phyloP scores from a whole-genome alignment of 2,113 vertebrate genomes.

The Cyanoliseus patagonus region DNA sequence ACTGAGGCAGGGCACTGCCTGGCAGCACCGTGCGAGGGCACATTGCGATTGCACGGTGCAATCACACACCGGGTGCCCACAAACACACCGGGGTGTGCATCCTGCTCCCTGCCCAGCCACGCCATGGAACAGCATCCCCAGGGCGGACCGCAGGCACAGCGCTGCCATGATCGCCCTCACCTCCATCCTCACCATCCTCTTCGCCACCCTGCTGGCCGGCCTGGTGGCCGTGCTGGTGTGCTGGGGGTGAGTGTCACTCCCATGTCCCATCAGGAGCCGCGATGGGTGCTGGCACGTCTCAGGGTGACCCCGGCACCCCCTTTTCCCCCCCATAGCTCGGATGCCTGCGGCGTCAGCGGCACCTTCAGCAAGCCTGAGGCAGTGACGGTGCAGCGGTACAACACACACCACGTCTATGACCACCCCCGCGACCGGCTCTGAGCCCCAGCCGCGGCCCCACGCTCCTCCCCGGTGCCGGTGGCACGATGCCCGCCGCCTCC shows the following conservation, averaged over 20 bases:
- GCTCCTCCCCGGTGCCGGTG: neutral
- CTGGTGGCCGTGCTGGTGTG: constrained; percentile 27
- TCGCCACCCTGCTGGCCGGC: constrained; percentile 52
- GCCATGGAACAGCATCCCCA: neutral
- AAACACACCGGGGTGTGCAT: accelerated
- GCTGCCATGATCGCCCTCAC: constrained; percentile 62
- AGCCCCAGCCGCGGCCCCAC: accelerated
- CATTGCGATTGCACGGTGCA: accelerated
- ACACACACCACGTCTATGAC: constrained; percentile 49
- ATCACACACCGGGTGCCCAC: neutral
- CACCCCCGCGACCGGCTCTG: neutral
- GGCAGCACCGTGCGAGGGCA: accelerated
- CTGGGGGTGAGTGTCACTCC: constrained; percentile 16
- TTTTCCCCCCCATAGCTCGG: neutral
- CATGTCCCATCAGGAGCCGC: accelerated
- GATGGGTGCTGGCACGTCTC: neutral
- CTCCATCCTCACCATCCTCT: constrained; percentile 66
- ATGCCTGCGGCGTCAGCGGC: neutral
- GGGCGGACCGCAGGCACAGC: neutral
- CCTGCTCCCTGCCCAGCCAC: constrained; percentile 7
- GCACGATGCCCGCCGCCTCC: accelerated
- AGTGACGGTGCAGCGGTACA: constrained; percentile 23
- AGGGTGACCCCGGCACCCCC: neutral
- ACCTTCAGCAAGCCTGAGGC: neutral
- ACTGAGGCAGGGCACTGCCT: neutral